Conservation (phyloP, 23 tunicate genomes). For the Trididemnum clinides region DNA sequence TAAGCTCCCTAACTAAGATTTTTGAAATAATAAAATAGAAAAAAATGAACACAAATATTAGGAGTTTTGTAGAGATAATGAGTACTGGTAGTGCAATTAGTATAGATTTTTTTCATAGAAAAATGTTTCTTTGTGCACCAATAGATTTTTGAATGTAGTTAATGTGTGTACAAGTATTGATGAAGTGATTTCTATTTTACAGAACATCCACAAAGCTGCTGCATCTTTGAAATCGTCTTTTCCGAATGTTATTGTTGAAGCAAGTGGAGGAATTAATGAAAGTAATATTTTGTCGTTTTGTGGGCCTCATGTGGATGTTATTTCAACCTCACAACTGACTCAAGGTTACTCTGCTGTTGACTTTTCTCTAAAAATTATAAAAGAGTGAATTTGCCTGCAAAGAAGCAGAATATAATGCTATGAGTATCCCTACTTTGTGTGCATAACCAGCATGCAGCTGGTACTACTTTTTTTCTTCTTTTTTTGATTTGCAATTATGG, state of each 20-base stretch:
- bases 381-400: no score
- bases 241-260: constrained; percentile 61
- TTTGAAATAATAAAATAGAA: no score
- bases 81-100: no score
- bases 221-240: constrained; percentile 17
- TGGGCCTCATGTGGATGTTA: constrained; percentile 57
- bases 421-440: no score
- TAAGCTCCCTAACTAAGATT: no score
- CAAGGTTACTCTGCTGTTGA: constrained; percentile 73
- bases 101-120: no score
- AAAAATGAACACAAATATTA: no score
- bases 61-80: neutral
- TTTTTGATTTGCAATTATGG: no score
- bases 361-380: constrained; percentile 67
- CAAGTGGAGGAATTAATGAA: constrained; percentile 72
- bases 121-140: no score
- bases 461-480: no score
- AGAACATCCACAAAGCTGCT: constrained; percentile 38
- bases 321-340: constrained; percentile 66
- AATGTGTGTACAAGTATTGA: neutral
- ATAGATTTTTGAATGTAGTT: neutral
- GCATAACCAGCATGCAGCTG: no score
- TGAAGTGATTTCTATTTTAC: neutral
- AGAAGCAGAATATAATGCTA: no score
- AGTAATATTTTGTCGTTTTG: constrained; percentile 45